A percentile compares a stretch with the other conserved stretches of the same genome.
These are phyloP conservation scores for Dorcus parallelipipedus DNA, from an alignment of 2,888 invertebrate genomes.

Conservation along the genomic window DNA sequence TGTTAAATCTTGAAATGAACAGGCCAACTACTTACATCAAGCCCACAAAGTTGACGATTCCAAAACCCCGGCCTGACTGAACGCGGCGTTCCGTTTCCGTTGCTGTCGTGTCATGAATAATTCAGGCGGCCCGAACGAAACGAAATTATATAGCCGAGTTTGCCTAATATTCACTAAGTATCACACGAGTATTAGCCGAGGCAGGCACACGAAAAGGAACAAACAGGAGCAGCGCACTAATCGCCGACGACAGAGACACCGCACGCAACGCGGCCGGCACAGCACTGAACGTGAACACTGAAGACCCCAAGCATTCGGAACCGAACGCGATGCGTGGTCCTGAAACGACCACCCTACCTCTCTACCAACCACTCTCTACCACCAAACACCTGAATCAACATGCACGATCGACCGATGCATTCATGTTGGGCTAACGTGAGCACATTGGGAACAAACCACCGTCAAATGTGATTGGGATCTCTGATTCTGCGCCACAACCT, in stretches of 20 bases:
- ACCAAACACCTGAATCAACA: conserved; percentile 37
- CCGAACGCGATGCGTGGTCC: conserved; percentile 11
- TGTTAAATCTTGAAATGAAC: no score
- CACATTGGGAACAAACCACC: conserved; percentile 36
- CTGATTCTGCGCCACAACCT: conserved; percentile 19
- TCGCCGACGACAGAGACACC: conserved; percentile 11
- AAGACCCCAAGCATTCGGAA: background rate
- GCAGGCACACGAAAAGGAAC: conserved; percentile 7
- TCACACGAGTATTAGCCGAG: conserved; percentile 20
- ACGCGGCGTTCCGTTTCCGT: no score
- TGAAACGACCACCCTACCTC: conserved; percentile 13
- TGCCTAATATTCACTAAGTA: conserved; percentile 5
- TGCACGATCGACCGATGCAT: conserved; percentile 34
- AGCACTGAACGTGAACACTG: conserved; percentile 4
- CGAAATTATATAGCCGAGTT: background rate
- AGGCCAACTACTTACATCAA: no score
- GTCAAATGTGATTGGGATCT: conserved; percentile 38
- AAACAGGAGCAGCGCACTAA: conserved; percentile 4
- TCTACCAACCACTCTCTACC: conserved; percentile 20
- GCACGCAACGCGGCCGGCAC: conserved; percentile 5
- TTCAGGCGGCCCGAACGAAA: background rate
- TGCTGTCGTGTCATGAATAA: no score
- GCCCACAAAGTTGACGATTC: no score
- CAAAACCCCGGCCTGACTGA: no score
- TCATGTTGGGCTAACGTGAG: conserved; percentile 30